A percentile compares a stretch with the other conserved stretches of the same genome.
Evolutionary conservation across 53 echinoderm and acorn worm species (phyloP).

Genomic region (Astropecten irregularis): DNA sequence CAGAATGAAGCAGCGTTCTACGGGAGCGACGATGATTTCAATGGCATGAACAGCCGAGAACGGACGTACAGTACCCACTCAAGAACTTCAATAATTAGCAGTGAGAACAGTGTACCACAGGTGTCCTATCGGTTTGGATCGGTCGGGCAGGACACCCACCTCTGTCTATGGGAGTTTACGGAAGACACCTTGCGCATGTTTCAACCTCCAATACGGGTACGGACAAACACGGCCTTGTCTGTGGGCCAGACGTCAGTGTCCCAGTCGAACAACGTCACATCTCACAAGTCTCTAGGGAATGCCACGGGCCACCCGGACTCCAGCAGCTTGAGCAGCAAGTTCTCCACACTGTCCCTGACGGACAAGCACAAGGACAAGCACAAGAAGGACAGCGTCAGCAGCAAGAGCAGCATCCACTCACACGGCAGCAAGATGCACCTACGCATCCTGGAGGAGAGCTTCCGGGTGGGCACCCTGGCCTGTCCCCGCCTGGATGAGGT

Average conservation of each 20-base stretch:
- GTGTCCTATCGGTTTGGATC: conserved; percentile 95
- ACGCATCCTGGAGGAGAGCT: conserved; percentile 78
- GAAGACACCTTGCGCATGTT: conserved; percentile 87
- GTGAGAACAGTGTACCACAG: conserved; percentile 70
- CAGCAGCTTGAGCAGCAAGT: conserved; percentile 75
- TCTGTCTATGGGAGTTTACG: conserved; percentile 98
- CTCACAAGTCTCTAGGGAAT: conserved; percentile 69
- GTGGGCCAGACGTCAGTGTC: conserved; percentile 54
- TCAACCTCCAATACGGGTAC: conserved; percentile 78
- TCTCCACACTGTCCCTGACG: conserved; percentile 76
- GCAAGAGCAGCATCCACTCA: conserved; percentile 88
- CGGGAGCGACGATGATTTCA: conserved; percentile 95
- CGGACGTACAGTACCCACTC: conserved; percentile 92
- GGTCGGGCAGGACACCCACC: conserved; percentile 94
- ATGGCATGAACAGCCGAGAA: conserved; percentile 64
- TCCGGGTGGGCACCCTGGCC: conserved; percentile 84
- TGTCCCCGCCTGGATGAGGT: conserved; percentile 95
- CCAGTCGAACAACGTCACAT: conserved; percentile 82
- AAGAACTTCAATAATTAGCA: conserved; percentile 81
- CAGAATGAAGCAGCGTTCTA: conserved; percentile 76
- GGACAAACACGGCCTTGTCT: conserved; percentile 92
- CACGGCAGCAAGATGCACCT: conserved; percentile 91
- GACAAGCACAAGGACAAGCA: conserved; percentile 95
- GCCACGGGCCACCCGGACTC: conserved; percentile 76
- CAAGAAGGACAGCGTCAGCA: conserved; percentile 94